Evolutionary conservation across 1,140 invertebrate species (phyloP).

Genomic region (Drosophila mayri): DNA sequence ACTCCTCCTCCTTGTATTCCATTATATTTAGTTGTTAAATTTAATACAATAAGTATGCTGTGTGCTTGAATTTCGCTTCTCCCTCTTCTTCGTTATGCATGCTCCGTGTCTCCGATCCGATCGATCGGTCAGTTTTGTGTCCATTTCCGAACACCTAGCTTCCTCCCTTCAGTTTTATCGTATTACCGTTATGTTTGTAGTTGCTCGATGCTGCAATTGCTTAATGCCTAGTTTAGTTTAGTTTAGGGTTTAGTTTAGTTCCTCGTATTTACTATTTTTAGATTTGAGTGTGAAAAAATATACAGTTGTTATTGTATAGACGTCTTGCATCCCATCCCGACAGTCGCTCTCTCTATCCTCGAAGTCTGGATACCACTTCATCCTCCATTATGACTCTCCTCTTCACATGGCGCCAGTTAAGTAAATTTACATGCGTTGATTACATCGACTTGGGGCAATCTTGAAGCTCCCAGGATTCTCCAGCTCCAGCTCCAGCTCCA

Average conservation of each 20-base stretch:
- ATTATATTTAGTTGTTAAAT: conserved; percentile 43
- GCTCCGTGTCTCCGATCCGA: neutral
- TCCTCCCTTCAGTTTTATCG: neutral
- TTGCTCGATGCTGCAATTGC: conserved; percentile 32
- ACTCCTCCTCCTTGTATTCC: conserved; percentile 23
- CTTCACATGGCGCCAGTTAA: conserved; percentile 34
- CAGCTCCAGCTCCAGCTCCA: neutral
- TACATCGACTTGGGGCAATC: conserved; percentile 30
- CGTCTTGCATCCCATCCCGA: conserved; percentile 20
- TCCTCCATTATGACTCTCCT: conserved; percentile 10
- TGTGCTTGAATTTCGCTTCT: conserved; percentile 63
- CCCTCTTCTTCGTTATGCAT: conserved; percentile 8
- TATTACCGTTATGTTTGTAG: conserved; percentile 11
- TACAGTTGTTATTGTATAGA: conserved; percentile 75
- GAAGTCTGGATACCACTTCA: conserved; percentile 1
- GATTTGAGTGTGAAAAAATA: conserved; percentile 81
- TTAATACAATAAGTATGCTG: conserved; percentile 79
- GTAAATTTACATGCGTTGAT: conserved; percentile 67
- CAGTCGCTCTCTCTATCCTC: conserved; percentile 4
- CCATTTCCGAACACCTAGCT: conserved; percentile 13
- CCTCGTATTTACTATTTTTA: conserved; percentile 70
- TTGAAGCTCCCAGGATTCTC: conserved; percentile 3
- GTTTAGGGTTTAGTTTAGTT: conserved; percentile 34
- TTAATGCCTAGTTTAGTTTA: conserved; percentile 33
- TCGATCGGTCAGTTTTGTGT: conserved; percentile 13